Conservation (phyloP, 2,113 vertebrate genomes). For the Chionodraco myersi region DNA sequence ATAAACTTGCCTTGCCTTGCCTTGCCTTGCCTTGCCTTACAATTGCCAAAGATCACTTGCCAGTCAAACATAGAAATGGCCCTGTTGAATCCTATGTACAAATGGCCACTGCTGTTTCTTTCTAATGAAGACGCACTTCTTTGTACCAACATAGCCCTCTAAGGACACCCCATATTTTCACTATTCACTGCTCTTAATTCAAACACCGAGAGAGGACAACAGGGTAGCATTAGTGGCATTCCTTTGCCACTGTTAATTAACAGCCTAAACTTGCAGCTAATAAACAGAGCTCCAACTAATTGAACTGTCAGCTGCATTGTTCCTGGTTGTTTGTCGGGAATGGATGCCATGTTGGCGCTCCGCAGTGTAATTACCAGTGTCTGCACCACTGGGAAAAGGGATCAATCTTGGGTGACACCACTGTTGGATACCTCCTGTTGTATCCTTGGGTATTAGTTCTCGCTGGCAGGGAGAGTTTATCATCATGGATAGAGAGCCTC, state of each 20-base stretch:
- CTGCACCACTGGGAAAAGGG: slow-evolving; percentile 47
- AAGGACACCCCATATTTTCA: slow-evolving; percentile 1
- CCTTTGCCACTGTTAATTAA: slow-evolving; percentile 52
- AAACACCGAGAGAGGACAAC: neutral
- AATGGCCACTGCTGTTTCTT: neutral
- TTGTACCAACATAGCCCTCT: neutral
- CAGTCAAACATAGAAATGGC: neutral
- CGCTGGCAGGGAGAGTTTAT: slow-evolving; percentile 60
- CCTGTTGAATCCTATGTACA: neutral
- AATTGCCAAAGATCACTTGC: neutral
- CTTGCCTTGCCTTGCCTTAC: no score
- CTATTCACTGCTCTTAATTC: slow-evolving; percentile 12
- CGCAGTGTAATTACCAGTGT: slow-evolving; percentile 68
- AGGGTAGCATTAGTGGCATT: slow-evolving; percentile 6
- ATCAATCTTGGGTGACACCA: slow-evolving; percentile 66
- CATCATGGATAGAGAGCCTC: slow-evolving; percentile 57
- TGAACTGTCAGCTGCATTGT: slow-evolving; percentile 66
- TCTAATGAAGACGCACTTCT: neutral
- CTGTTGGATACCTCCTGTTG: slow-evolving; percentile 45
- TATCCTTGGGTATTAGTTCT: slow-evolving; percentile 60
- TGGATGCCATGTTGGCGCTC: slow-evolving; percentile 54
- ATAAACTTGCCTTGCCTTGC: no score
- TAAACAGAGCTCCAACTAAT: slow-evolving; percentile 59
- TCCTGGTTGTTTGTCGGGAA: slow-evolving; percentile 59
- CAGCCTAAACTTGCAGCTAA: slow-evolving; percentile 49